phyloP scores from a whole-genome alignment of 2,888 invertebrate species.

The Adineta ricciae region DNA sequence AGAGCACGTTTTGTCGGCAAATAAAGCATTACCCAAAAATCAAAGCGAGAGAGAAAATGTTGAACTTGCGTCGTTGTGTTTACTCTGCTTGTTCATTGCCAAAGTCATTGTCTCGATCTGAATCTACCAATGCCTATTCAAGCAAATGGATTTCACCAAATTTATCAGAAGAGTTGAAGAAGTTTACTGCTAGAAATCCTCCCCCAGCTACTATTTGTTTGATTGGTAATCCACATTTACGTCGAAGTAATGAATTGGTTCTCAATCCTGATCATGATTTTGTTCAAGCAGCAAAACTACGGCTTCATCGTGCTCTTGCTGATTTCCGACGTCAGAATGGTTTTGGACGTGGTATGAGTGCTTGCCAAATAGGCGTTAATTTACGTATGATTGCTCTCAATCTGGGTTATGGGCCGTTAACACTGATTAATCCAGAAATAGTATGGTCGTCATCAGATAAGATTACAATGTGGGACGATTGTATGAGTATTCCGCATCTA shows the following conservation, averaged over 20 bases:
- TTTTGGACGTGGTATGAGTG: slow-evolving; percentile 14
- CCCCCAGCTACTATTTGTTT: background rate
- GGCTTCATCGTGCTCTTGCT: background rate
- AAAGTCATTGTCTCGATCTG: background rate
- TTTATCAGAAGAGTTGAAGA: background rate
- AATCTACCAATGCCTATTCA: slow-evolving; percentile 2
- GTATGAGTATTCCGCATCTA: slow-evolving; percentile 10
- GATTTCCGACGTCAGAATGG: background rate
- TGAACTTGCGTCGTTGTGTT: background rate
- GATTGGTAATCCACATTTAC: background rate
- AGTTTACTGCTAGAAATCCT: background rate
- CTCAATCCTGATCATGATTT: background rate
- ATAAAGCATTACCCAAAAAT: background rate
- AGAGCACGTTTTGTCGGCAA: background rate
- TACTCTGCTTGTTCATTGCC: background rate
- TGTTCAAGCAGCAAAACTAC: background rate
- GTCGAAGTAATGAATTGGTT: slow-evolving; percentile 2
- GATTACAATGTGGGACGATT: slow-evolving; percentile 18
- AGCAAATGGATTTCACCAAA: background rate
- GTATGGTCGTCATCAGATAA: background rate
- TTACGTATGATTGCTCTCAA: background rate
- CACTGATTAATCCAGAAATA: background rate
- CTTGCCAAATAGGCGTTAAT: background rate
- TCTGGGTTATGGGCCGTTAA: slow-evolving; percentile 12
- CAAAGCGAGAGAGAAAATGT: background rate